Evolutionary conservation across 2,113 vertebrate species (phyloP).

Genomic region (Riparia riparia): DNA sequence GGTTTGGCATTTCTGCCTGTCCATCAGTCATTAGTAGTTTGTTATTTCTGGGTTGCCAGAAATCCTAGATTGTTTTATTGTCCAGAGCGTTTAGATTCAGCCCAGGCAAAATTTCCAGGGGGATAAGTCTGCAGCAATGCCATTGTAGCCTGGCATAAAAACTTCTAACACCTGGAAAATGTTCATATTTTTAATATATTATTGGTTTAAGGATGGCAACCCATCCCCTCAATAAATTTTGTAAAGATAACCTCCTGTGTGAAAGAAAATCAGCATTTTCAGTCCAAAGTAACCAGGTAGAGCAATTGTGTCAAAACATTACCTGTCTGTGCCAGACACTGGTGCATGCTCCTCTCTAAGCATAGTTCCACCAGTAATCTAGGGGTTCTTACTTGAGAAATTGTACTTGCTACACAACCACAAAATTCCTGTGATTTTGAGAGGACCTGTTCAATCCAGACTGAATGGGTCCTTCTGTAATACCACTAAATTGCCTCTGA

Average conservation of each 20-base stretch:
- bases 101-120: background rate
- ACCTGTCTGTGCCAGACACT: background rate
- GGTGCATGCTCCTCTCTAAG: background rate
- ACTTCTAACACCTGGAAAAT: background rate
- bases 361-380: background rate
- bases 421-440: background rate
- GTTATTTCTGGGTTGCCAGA: background rate
- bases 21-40: background rate
- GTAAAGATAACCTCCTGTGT: background rate
- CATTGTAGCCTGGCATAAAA: background rate
- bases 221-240: background rate
- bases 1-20: background rate
- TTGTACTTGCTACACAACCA: rapidly evolving
- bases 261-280: background rate
- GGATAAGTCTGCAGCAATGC: background rate
- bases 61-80: background rate
- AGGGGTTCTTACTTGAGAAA: background rate
- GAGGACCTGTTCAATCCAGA: background rate
- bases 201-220: background rate
- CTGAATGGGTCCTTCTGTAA: conserved; percentile 28
- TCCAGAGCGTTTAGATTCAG: background rate
- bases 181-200: background rate
- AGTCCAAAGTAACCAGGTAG: background rate
- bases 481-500: conserved; percentile 61
- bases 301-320: background rate